Evolutionary conservation across 2,797 vertebrate genomes (phyloP).

Genomic region (Melanotaenia trifasciata): DNA sequence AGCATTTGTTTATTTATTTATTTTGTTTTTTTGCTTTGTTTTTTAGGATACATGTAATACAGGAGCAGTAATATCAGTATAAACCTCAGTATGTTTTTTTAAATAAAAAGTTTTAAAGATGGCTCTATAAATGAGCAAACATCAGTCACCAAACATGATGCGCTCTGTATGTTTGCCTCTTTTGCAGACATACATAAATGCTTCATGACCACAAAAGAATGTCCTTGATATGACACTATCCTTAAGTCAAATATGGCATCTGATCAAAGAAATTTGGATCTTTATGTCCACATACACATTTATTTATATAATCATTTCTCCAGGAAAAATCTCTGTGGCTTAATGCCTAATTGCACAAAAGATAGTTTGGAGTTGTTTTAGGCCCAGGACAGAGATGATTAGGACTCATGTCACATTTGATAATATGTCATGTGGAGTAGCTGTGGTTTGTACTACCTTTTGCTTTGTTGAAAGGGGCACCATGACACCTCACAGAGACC

Average conservation of each 20-base stretch:
- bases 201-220: constrained; percentile 18
- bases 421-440: constrained; percentile 25
- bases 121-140: not conserved
- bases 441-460: constrained; percentile 37
- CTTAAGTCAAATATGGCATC: not conserved
- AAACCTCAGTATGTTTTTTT: not conserved
- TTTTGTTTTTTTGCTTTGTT: not conserved
- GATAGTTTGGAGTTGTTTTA: not conserved
- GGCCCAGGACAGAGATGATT: not conserved
- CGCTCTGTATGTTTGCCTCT: not conserved
- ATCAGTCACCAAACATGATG: not conserved
- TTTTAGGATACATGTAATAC: not conserved
- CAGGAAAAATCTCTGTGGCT: not conserved
- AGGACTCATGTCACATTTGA: constrained; percentile 24
- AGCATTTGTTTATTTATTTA: too few relatives aligned
- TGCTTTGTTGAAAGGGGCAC: constrained; percentile 23
- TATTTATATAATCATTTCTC: constrained; percentile 4
- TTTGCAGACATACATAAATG: not conserved
- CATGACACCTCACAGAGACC: constrained; percentile 52
- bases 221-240: not conserved
- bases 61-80: not conserved
- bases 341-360: not conserved
- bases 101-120: not conserved
- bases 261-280: not conserved
- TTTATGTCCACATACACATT: not conserved